These are phyloP conservation scores for Pheosia tremula DNA, from an alignment of 2,888 invertebrate species.

Conservation along the genomic window DNA sequence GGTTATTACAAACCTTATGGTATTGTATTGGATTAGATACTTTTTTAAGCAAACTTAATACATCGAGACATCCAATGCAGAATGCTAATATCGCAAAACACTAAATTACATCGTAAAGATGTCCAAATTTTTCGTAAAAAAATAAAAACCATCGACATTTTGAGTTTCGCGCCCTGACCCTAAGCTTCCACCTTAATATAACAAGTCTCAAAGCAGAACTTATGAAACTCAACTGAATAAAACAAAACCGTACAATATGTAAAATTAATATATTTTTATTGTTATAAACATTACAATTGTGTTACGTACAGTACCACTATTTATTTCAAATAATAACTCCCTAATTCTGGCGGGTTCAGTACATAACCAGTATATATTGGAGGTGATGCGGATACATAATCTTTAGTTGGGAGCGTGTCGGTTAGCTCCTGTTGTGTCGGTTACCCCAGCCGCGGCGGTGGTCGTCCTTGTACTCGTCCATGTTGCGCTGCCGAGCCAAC, in stretches of 20 bases:
- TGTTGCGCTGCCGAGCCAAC: constrained; percentile 86
- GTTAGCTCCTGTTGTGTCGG: constrained; percentile 90
- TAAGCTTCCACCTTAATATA: too few relatives aligned
- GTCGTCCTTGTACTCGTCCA: constrained; percentile 95
- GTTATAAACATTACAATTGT: constrained; percentile 12
- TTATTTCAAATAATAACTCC: neutral
- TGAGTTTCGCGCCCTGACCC: too few relatives aligned
- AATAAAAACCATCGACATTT: too few relatives aligned
- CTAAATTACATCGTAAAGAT: too few relatives aligned
- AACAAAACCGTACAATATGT: constrained; percentile 14
- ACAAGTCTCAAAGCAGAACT: neutral
- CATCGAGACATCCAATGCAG: too few relatives aligned
- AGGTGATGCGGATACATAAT: neutral
- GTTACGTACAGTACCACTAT: neutral
- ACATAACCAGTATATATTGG: neutral
- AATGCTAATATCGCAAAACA: too few relatives aligned
- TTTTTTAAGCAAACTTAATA: too few relatives aligned
- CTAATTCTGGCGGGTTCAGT: neutral
- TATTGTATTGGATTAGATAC: too few relatives aligned
- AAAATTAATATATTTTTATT: constrained; percentile 21
- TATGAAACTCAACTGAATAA: neutral
- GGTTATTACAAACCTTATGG: too few relatives aligned
- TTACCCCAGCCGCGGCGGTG: constrained; percentile 95
- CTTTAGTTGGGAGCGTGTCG: neutral
- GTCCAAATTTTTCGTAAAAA: too few relatives aligned